Evolutionary conservation across 2,797 vertebrate species (phyloP).

Genomic region (Acipenser transmontanus): DNA sequence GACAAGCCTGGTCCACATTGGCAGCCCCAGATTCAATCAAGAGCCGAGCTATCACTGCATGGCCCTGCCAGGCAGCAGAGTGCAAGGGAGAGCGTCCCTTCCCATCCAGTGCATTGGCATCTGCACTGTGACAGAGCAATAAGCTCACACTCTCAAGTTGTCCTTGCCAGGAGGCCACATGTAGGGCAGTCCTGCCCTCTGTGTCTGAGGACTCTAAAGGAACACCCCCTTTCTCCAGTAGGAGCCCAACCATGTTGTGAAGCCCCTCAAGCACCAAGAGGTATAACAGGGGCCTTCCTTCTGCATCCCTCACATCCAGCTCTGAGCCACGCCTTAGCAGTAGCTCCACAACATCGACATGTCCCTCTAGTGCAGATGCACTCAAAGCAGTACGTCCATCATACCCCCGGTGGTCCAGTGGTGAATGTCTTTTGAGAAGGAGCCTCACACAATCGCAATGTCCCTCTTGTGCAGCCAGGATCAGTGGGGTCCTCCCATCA

Average conservation of each 20-base stretch:
- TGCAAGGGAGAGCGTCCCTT: slow-evolving; percentile 65
- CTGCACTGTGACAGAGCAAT: slow-evolving; percentile 58
- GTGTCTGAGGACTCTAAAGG: slow-evolving; percentile 61
- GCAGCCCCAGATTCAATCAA: slow-evolving; percentile 48
- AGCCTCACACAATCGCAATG: slow-evolving; percentile 55
- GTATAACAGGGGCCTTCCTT: slow-evolving; percentile 69
- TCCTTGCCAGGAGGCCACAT: slow-evolving; percentile 70
- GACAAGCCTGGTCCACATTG: slow-evolving; percentile 56
- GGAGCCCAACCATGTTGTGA: slow-evolving; percentile 51
- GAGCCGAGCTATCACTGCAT: slow-evolving; percentile 41
- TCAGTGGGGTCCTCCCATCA: slow-evolving; percentile 64
- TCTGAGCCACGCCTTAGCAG: slow-evolving; percentile 65
- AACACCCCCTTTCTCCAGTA: slow-evolving; percentile 62
- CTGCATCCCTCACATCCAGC: slow-evolving; percentile 61
- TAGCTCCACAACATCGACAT: slow-evolving; percentile 54
- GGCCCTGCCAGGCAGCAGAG: slow-evolving; percentile 68
- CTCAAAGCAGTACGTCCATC: slow-evolving; percentile 65
- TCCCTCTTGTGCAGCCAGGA: slow-evolving; percentile 70
- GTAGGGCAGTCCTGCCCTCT: slow-evolving; percentile 66
- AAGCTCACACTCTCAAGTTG: slow-evolving; percentile 45
- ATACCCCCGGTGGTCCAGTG: slow-evolving; percentile 60
- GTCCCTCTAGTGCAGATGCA: slow-evolving; percentile 53
- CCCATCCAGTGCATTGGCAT: slow-evolving; percentile 57
- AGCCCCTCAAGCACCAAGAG: slow-evolving; percentile 60
- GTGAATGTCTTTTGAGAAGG: slow-evolving; percentile 60